These are phyloP conservation scores for Napeogenes sylphis DNA, from an alignment of 2,888 invertebrate species.

Conservation along the genomic window DNA sequence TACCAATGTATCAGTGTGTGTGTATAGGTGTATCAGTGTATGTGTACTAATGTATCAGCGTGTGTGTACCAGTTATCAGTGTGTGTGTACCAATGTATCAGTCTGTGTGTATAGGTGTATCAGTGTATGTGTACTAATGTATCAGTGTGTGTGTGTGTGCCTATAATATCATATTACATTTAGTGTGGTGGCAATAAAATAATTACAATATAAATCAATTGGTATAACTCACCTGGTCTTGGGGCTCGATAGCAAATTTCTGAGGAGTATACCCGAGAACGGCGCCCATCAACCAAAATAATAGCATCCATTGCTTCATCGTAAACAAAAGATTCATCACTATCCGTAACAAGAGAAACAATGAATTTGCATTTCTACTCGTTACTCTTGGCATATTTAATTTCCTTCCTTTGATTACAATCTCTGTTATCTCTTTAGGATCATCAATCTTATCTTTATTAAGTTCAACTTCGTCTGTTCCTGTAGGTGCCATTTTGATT, in stretches of 20 bases:
- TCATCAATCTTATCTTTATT: conserved; percentile 12
- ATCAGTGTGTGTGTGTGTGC: too few relatives aligned
- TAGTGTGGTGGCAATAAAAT: too few relatives aligned
- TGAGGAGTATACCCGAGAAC: conserved; percentile 60
- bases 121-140: too few relatives aligned
- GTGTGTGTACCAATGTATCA: too few relatives aligned
- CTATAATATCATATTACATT: too few relatives aligned
- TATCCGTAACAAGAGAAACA: conserved; percentile 68
- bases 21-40: too few relatives aligned
- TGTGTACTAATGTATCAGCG: too few relatives aligned
- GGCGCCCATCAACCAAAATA: conserved; percentile 43
- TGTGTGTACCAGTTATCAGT: too few relatives aligned
- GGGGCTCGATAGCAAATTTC: conserved; percentile 69
- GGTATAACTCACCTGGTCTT: conserved; percentile 61
- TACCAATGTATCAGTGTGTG: too few relatives aligned
- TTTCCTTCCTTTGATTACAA: conserved; percentile 6
- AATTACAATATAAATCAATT: neutral
- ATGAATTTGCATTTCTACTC: conserved; percentile 59
- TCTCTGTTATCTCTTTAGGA: conserved; percentile 12
- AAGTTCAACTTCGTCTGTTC: conserved; percentile 12
- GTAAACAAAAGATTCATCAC: conserved; percentile 31
- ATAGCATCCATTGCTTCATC: conserved; percentile 45
- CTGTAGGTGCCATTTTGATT: conserved; percentile 21
- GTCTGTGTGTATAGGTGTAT: too few relatives aligned
- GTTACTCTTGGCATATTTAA: conserved; percentile 42